These are phyloP conservation scores for Ancistrus triradiatus DNA, from an alignment of 2,113 vertebrate genomes.

Conservation along the genomic window DNA sequence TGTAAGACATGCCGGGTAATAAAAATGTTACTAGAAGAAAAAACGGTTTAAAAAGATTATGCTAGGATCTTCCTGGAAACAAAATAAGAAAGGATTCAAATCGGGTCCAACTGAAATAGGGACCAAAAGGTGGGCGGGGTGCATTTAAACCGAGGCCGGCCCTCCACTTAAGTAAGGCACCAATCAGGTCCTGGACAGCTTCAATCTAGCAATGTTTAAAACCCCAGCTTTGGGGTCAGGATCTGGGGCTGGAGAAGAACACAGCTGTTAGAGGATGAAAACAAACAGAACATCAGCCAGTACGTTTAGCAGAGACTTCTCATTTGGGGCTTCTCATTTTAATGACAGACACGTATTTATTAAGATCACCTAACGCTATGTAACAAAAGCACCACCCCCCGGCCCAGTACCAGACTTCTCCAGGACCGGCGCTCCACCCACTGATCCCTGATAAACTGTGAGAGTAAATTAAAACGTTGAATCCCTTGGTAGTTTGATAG, in stretches of 20 bases:
- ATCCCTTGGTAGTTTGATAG: conserved; percentile 16
- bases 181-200: conserved; percentile 18
- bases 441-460: conserved; percentile 27
- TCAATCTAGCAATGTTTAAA: too few species aligned
- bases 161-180: conserved; percentile 38
- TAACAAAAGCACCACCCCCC: not conserved
- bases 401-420: not conserved
- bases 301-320: too few species aligned
- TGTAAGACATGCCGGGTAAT: conserved; percentile 27
- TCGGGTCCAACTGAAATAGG: not conserved
- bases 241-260: too few species aligned
- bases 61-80: not conserved
- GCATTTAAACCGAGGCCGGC: conserved; percentile 10
- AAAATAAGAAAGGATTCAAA: conserved; percentile 8
- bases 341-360: not conserved
- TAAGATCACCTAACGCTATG: not conserved
- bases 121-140: conserved; percentile 8
- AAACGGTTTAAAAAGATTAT: conserved; percentile 19
- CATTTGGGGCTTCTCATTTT: not conserved
- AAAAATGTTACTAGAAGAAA: conserved; percentile 19
- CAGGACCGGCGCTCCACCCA: not conserved
- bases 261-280: too few species aligned
- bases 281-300: too few species aligned
- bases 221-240: too few species aligned
- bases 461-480: not conserved